Evolutionary conservation across 2,888 invertebrate species (phyloP).

Genomic region (Rhyacophila evoluta): DNA sequence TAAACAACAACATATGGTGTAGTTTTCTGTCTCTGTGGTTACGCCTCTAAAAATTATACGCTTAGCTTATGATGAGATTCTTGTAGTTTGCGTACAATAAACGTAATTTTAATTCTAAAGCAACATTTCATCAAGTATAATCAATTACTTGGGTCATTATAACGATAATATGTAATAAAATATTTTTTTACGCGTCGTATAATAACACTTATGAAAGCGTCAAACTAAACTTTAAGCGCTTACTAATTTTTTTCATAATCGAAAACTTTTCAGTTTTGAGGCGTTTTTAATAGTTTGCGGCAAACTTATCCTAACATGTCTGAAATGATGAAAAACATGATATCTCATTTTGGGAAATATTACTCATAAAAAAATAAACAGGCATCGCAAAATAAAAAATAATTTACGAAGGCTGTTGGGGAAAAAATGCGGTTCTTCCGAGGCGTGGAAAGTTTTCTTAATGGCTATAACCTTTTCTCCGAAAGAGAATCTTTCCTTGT

Average conservation of each 20-base stretch:
- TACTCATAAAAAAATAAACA: conserved; percentile 31
- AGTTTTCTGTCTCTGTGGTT: no score
- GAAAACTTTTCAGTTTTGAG: not conserved
- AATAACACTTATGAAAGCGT: no score
- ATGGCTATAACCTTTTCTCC: conserved; percentile 20
- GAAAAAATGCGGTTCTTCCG: conserved; percentile 39
- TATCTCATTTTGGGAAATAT: conserved; percentile 27
- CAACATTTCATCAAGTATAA: no score
- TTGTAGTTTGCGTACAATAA: no score
- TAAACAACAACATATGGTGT: no score
- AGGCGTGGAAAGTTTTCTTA: conserved; percentile 27
- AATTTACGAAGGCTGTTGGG: conserved; percentile 39
- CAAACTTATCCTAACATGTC: not conserved
- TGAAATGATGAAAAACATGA: not conserved
- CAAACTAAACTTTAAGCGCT: no score
- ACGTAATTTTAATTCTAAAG: no score
- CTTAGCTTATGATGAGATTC: no score
- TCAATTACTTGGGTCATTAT: no score
- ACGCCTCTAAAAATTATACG: no score
- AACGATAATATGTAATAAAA: no score
- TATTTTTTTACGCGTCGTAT: no score
- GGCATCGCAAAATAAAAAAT: conserved; percentile 39
- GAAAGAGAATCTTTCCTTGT: conserved; percentile 33
- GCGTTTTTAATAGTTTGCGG: not conserved
- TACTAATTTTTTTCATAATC: not conserved